Percentiles rank a stretch among this genome's conserved stretches.
These are phyloP conservation scores for Adoxophyes honmai DNA, from an alignment of 1,140 invertebrate genomes.

Conservation along the genomic window DNA sequence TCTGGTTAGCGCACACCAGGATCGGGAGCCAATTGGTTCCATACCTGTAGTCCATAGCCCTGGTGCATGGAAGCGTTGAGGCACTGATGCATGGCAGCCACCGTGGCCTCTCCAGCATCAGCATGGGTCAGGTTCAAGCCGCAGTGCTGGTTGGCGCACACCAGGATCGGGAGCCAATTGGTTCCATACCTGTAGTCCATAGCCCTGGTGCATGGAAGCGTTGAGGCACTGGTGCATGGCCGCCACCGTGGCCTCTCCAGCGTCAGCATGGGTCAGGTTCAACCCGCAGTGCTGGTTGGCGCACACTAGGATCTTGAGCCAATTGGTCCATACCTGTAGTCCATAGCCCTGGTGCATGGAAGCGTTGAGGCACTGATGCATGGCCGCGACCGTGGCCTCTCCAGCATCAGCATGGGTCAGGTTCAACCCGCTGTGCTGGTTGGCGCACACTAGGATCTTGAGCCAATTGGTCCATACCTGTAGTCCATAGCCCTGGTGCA, in stretches of 20 bases:
- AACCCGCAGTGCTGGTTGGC: background rate
- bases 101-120: conserved; percentile 36
- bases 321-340: conserved; percentile 62
- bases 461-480: too few species aligned
- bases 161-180: too few species aligned
- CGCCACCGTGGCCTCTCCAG: background rate
- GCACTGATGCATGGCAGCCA: conserved; percentile 38
- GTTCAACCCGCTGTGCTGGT: conserved; percentile 43
- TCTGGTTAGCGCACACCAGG: background rate
- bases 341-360: conserved; percentile 54
- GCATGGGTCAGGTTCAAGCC: conserved; percentile 53
- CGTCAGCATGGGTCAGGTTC: background rate
- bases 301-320: too few species aligned
- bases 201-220: background rate
- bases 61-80: conserved; percentile 51
- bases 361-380: conserved; percentile 52
- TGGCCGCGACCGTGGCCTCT: conserved; percentile 29
- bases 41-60: conserved; percentile 60
- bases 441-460: background rate
- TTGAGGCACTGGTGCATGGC: background rate
- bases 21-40: too few species aligned
- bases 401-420: conserved; percentile 42
- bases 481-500: conserved; percentile 55
- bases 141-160: conserved; percentile 56
- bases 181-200: background rate